phyloP scores from a whole-genome alignment of 1,140 invertebrate genomes.

The Lasioglossum albipes region DNA sequence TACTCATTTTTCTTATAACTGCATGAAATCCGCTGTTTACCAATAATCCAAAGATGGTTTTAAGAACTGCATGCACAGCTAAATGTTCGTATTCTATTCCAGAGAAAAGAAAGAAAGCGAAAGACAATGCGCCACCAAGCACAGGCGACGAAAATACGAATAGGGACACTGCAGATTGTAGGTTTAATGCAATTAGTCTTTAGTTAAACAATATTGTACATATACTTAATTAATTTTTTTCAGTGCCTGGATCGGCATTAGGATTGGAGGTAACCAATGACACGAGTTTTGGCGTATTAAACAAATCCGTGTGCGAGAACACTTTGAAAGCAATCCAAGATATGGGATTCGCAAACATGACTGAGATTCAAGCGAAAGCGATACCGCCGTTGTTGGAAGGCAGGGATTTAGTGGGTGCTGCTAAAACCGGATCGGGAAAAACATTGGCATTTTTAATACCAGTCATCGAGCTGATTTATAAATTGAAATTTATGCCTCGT shows the following conservation, averaged over 20 bases:
- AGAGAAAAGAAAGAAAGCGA: slow-evolving; percentile 28
- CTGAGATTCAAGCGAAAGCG: slow-evolving; percentile 96
- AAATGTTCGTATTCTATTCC: not conserved
- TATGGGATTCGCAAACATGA: slow-evolving; percentile 98
- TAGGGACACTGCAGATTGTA: slow-evolving; percentile 41
- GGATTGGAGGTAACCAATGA: slow-evolving; percentile 83
- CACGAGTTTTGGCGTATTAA: slow-evolving; percentile 83
- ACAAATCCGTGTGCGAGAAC: slow-evolving; percentile 87
- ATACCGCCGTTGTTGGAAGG: slow-evolving; percentile 96
- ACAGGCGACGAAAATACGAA: slow-evolving; percentile 11
- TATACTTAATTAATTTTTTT: slow-evolving; percentile 59
- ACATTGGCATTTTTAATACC: slow-evolving; percentile 99
- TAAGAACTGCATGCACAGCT: not conserved
- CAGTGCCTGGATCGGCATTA: slow-evolving; percentile 84
- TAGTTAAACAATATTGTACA: slow-evolving; percentile 8
- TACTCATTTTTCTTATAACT: no score
- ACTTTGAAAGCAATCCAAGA: slow-evolving; percentile 93
- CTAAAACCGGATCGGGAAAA: slow-evolving; percentile 98
- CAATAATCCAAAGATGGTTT: not conserved
- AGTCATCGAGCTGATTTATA: slow-evolving; percentile 95
- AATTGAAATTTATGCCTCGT: slow-evolving; percentile 95
- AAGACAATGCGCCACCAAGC: slow-evolving; percentile 1
- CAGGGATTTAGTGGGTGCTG: slow-evolving; percentile 95
- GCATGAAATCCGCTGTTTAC: no score
- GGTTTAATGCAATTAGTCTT: slow-evolving; percentile 30